Evolutionary conservation across 2,888 invertebrate species (phyloP).

Genomic region (Noctua janthina): DNA sequence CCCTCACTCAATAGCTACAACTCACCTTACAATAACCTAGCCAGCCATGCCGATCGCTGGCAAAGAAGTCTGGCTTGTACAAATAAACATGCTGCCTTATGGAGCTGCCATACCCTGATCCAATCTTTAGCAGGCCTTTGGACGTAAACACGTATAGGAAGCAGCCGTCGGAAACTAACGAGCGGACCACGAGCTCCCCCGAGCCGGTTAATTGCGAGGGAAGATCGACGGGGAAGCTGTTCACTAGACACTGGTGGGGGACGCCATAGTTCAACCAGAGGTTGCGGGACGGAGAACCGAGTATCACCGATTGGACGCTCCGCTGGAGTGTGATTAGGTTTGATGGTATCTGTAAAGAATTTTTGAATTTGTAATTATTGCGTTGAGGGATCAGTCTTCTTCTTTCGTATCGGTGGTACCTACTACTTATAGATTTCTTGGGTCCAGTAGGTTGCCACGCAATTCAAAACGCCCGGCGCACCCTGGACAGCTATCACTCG

Average conservation of each 20-base stretch:
- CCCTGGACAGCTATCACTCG: neutral
- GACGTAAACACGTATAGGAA: conserved; percentile 96
- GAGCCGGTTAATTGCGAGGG: conserved; percentile 79
- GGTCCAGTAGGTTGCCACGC: neutral
- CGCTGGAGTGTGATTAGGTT: conserved; percentile 96
- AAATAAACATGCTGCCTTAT: conserved; percentile 97
- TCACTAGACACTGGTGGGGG: conserved; percentile 93
- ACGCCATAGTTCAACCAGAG: conserved; percentile 97
- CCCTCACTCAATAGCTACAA: neutral
- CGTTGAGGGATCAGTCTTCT: neutral
- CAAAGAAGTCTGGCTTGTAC: conserved; percentile 95
- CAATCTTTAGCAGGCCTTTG: conserved; percentile 97
- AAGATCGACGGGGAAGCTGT: conserved; percentile 91
- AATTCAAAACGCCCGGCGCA: neutral
- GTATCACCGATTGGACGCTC: conserved; percentile 96
- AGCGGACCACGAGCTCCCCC: conserved; percentile 85
- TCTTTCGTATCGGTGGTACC: neutral
- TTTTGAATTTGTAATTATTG: neutral
- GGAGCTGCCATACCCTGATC: conserved; percentile 98
- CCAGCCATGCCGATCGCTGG: conserved; percentile 95
- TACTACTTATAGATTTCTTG: neutral
- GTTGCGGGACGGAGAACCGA: conserved; percentile 95
- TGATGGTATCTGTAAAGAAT: conserved; percentile 92
- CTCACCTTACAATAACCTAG: conserved; percentile 95
- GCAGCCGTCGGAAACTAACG: conserved; percentile 97